Conservation (phyloP, 2,113 vertebrate species). For the Columba livia region DNA sequence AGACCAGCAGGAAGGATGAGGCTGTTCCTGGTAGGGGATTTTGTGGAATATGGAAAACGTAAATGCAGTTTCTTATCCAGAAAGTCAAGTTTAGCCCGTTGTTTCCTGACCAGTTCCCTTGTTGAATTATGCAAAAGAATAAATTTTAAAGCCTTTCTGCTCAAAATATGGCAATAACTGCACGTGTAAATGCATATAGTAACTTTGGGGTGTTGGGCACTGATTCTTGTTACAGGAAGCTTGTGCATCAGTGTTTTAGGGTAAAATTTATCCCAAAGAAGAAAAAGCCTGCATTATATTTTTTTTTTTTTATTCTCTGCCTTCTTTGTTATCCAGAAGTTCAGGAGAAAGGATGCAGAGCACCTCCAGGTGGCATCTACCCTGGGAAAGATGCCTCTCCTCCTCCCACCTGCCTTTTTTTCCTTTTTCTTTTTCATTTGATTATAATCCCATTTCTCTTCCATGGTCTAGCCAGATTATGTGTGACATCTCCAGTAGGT, state of each 20-base stretch:
- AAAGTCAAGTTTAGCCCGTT: not conserved
- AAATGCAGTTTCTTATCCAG: not conserved
- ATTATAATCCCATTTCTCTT: not conserved
- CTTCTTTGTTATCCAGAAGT: not conserved
- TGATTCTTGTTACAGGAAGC: not conserved
- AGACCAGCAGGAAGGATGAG: not conserved
- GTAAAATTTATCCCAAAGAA: not conserved
- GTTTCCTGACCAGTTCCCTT: not conserved
- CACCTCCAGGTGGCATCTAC: not conserved
- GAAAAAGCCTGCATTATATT: not conserved
- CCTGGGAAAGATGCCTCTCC: not conserved
- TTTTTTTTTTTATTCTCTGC: not conserved
- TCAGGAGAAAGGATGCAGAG: not conserved
- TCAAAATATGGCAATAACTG: not conserved
- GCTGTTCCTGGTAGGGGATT: not conserved
- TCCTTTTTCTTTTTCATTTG: not conserved
- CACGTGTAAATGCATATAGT: not conserved
- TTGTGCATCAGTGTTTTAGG: not conserved
- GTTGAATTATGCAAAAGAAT: not conserved
- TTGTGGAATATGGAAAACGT: not conserved
- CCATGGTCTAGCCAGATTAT: not conserved
- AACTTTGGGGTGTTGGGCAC: not conserved
- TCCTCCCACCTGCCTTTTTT: rapidly evolving
- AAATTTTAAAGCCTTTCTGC: not conserved
- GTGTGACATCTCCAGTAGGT: not conserved